These are phyloP conservation scores for Drosophila recens DNA, from an alignment of 2,888 invertebrate genomes.

Conservation along the genomic window DNA sequence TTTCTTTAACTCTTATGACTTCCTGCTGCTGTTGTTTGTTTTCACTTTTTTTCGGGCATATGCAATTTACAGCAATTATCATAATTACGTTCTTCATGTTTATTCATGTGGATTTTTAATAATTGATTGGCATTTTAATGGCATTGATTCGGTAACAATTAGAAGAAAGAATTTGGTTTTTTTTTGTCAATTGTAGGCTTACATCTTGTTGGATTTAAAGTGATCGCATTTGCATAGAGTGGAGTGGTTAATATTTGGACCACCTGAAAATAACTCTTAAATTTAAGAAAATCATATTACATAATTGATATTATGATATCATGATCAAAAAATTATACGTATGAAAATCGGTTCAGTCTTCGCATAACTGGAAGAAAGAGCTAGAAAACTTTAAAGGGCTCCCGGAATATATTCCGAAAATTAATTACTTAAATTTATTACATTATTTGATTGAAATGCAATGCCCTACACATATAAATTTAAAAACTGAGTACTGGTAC, in stretches of 20 bases:
- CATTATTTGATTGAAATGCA: too few species aligned
- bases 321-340: too few species aligned
- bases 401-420: too few species aligned
- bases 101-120: conserved; percentile 40
- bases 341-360: too few species aligned
- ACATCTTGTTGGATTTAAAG: neutral
- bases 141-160: conserved; percentile 26
- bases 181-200: neutral
- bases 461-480: too few species aligned
- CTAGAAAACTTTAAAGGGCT: too few species aligned
- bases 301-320: too few species aligned
- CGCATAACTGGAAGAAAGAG: too few species aligned
- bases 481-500: too few species aligned
- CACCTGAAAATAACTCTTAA: neutral
- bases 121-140: conserved; percentile 57
- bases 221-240: neutral
- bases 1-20: conserved; percentile 17
- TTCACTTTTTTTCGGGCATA: conserved; percentile 20
- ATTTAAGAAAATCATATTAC: too few species aligned
- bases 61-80: conserved; percentile 52
- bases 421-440: too few species aligned
- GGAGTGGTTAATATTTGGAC: neutral
- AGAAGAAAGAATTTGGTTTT: conserved; percentile 4
- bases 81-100: conserved; percentile 42
- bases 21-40: conserved; percentile 48